Evolutionary conservation across 2,113 vertebrate species (phyloP), one percentile per base, ranked within the genome.

Genomic region (Melanotaenia duboulayi): DNA sequence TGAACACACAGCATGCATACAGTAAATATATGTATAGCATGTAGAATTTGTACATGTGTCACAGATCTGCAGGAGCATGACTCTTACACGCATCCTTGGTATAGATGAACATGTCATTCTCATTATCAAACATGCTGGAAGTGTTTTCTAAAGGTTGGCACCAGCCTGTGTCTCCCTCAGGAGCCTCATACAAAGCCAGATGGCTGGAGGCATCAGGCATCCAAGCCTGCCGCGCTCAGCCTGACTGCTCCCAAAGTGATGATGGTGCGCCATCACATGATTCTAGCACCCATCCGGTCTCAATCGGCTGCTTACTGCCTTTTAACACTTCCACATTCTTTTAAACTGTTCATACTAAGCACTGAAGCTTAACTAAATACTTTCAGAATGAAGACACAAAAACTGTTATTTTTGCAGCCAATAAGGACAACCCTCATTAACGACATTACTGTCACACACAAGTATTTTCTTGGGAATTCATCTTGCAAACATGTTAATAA

Each of bases 121-220:
- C 75, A 76, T 86, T 88, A 82, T 88, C 84, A 85, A 91, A 85
- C 82, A 78, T 57, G 52, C 81, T 88, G 81, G 81, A 88, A 82
- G 83, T 88, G 84, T 75, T 85, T 90, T 84, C 84, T 90, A 80
- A 87, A 84, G 80, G 80, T 88, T 92, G 89, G 90, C 89, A 87
- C 81, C 70, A 69, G 75, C 54, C 80, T 56, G 68, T 56, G 66
- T 88, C 81, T 87, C 84, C 83, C 89, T 84, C 49, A 78, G 88
- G 91, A 85, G 87, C 72, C 65, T 81, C 77, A 72, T 90, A 84
- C 88, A 89, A 85, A 89, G 89, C 89, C 91, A 92, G 91, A 92
- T 92, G 91, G 91, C 89, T 87, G 65, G 60, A 50, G 71, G 84
- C 89, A 70, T 84, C 80, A 64, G 65, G 78, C 84, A 78, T 89